Evolutionary conservation across 23 tunicate species (phyloP).

Genomic region (Phallusia fumigata): DNA sequence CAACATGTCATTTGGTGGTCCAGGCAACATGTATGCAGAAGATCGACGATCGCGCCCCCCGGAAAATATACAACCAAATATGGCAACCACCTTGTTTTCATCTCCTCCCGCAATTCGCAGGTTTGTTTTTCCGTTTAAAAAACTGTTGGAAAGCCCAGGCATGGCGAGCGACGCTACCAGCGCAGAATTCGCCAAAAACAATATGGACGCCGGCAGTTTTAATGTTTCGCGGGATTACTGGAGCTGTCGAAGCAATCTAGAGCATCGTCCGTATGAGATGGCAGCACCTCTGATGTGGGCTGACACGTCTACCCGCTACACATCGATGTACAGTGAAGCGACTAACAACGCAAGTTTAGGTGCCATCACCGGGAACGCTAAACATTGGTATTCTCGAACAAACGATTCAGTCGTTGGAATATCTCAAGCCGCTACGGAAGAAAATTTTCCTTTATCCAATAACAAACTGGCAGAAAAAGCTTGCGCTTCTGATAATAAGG

Average conservation of each 20-base stretch:
- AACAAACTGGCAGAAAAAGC: not conserved
- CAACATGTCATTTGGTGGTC: not conserved
- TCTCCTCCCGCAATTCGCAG: constrained; percentile 76
- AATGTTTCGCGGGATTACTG: not conserved
- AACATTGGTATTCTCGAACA: not conserved
- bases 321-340: not conserved
- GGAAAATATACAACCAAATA: too few species aligned
- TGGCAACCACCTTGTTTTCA: not conserved
- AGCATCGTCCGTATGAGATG: not conserved
- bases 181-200: not conserved
- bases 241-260: not conserved
- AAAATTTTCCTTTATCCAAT: not conserved
- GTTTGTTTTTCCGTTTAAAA: constrained; percentile 61
- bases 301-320: not conserved
- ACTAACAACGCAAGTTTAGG: not conserved
- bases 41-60: not conserved
- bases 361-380: not conserved
- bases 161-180: not conserved
- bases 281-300: not conserved
- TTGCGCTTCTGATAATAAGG: not conserved
- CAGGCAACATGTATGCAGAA: not conserved
- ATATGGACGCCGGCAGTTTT: not conserved
- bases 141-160: constrained; percentile 18
- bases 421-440: not conserved
- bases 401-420: not conserved